Evolutionary conservation across 1,140 invertebrate species (phyloP).

Genomic region (Thaumetopoea pityocampa): DNA sequence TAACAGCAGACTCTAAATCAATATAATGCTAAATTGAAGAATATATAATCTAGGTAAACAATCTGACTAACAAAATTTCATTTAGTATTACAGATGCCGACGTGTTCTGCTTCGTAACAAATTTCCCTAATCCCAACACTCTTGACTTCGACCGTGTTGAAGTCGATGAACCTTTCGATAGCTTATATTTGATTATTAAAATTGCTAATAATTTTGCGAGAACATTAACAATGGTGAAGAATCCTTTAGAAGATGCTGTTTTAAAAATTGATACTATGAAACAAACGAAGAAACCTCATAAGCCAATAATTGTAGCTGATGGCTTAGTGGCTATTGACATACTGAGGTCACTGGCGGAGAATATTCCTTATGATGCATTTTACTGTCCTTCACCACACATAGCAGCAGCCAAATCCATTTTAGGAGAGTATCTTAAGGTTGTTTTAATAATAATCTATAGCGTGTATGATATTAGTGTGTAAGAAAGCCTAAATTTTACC

Average conservation of each 20-base stretch:
- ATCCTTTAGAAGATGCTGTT: conserved; percentile 10
- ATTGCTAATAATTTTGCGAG: conserved; percentile 40
- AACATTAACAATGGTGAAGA: conserved; percentile 9
- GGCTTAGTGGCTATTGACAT: conserved; percentile 51
- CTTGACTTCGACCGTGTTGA: conserved; percentile 31
- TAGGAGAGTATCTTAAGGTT: conserved; percentile 54
- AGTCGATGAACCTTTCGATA: conserved; percentile 38
- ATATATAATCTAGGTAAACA: too few relatives aligned
- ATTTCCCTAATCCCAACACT: conserved; percentile 49
- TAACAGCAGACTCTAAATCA: too few relatives aligned
- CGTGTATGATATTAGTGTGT: too few relatives aligned
- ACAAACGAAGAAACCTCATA: conserved; percentile 15
- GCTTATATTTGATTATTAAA: conserved; percentile 52
- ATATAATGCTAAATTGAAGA: too few relatives aligned
- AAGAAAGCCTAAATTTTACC: too few relatives aligned
- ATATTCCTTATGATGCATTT: conserved; percentile 42
- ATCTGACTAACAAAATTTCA: too few relatives aligned
- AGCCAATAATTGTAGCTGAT: conserved; percentile 53
- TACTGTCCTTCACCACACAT: conserved; percentile 47
- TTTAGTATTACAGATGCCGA: conserved; percentile 53
- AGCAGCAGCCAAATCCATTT: conserved; percentile 37
- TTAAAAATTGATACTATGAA: conserved; percentile 10
- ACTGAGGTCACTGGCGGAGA: conserved; percentile 39
- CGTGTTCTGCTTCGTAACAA: conserved; percentile 51
- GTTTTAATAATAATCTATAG: too few relatives aligned